Evolutionary conservation across 1,140 invertebrate species (phyloP).

Genomic region (Trichonephila clavipes): DNA sequence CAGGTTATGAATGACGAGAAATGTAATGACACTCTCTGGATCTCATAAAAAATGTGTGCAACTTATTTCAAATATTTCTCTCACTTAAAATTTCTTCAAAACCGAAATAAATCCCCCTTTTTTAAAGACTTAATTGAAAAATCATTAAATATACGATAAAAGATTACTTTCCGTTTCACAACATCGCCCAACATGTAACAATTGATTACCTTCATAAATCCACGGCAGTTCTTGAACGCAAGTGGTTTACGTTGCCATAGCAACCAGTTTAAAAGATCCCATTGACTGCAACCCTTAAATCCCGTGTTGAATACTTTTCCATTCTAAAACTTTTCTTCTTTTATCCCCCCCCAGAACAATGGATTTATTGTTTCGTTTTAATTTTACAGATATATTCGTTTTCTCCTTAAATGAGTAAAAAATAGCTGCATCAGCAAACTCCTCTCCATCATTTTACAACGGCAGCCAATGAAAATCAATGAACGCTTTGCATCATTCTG

Average conservation of each 20-base stretch:
- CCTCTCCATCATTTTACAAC: background rate
- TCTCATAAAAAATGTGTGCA: no score
- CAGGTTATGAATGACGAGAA: no score
- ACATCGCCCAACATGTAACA: background rate
- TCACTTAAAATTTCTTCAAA: no score
- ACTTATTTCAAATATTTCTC: no score
- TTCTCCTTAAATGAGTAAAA: background rate
- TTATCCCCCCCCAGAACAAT: background rate
- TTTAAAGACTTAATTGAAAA: no score
- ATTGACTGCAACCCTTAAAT: conserved; percentile 1
- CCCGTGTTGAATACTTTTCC: background rate
- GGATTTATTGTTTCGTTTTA: background rate
- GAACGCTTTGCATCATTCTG: background rate
- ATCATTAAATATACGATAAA: background rate
- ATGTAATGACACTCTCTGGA: no score
- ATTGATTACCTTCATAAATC: no score
- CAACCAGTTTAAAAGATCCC: conserved; percentile 10
- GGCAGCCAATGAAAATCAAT: background rate
- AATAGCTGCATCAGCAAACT: conserved; percentile 17
- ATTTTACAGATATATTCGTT: conserved; percentile 14
- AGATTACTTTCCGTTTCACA: background rate
- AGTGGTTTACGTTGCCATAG: background rate
- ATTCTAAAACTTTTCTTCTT: background rate
- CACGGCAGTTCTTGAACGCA: background rate
- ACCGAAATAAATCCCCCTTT: no score